A percentile compares a stretch with the other conserved stretches of the same genome.
phyloP scores from a whole-genome alignment of 1,140 invertebrate genomes.

The Cardiocondyla obscurior region DNA sequence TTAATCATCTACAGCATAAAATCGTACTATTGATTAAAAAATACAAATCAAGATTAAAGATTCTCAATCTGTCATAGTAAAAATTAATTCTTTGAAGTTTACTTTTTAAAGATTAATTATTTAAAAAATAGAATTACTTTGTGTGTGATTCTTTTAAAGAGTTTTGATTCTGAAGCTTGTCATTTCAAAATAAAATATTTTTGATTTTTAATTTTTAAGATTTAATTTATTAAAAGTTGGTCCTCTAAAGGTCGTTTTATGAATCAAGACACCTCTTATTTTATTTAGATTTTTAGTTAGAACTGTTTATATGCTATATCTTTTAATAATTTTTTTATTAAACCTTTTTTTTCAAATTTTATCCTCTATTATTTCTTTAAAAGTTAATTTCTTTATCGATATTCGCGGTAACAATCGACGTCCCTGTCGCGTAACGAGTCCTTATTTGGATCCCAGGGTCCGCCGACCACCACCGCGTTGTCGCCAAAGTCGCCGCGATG shows the following conservation, averaged over 20 bases:
- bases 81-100: background rate
- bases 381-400: background rate
- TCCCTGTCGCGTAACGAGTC: conserved; percentile 72
- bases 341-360: background rate
- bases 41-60: background rate
- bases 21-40: background rate
- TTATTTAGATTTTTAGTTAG: background rate
- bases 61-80: background rate
- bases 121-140: background rate
- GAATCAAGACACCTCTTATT: too few relatives aligned
- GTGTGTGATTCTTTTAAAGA: background rate
- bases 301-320: background rate
- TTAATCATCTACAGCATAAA: background rate
- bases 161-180: background rate
- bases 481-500: conserved; percentile 54
- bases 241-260: background rate
- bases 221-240: background rate
- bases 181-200: background rate
- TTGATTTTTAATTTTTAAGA: too few relatives aligned
- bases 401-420: background rate
- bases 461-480: conserved; percentile 68
- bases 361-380: background rate
- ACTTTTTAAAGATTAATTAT: background rate
- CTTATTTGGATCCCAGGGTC: conserved; percentile 82
- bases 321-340: background rate